A percentile compares a stretch with the other conserved stretches of the same genome.
phyloP scores from a whole-genome alignment of 2,113 vertebrate genomes.

The Chaenocephalus aceratus region DNA sequence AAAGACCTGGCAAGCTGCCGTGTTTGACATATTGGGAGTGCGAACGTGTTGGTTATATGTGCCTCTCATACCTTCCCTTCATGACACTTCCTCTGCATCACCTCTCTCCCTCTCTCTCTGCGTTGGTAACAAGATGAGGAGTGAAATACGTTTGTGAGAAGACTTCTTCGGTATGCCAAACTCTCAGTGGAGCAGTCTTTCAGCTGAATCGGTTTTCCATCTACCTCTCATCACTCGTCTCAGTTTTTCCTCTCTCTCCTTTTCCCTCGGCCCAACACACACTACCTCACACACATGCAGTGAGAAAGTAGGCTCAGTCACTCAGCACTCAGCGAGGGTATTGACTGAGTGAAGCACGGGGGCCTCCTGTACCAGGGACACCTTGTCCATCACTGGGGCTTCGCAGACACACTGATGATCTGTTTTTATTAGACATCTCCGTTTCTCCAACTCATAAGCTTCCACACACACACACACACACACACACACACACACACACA shows the following conservation, averaged over 20 bases:
- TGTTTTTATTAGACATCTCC: slow-evolving; percentile 35
- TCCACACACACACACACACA: slow-evolving; percentile 4
- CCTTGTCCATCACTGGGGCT: slow-evolving; percentile 64
- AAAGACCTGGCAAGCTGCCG: too few relatives aligned
- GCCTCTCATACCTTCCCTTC: neutral
- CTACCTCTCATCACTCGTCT: slow-evolving; percentile 59
- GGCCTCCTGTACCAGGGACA: slow-evolving; percentile 39
- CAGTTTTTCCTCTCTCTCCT: slow-evolving; percentile 23
- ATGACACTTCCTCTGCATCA: neutral
- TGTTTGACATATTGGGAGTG: too few relatives aligned
- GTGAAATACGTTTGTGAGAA: slow-evolving; percentile 32
- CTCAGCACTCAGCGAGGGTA: slow-evolving; percentile 57
- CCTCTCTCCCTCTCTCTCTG: neutral
- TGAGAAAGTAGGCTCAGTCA: slow-evolving; percentile 53
- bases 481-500: neutral
- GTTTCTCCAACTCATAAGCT: slow-evolving; percentile 3
- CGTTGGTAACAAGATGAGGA: slow-evolving; percentile 19
- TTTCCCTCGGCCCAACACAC: slow-evolving; percentile 18
- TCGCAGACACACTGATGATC: slow-evolving; percentile 2
- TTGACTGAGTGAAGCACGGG: slow-evolving; percentile 48
- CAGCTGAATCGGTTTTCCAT: slow-evolving; percentile 34
- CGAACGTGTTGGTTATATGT: neutral
- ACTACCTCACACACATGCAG: slow-evolving; percentile 28
- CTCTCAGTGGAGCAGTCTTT: slow-evolving; percentile 6
- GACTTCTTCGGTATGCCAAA: slow-evolving; percentile 32